Evolutionary conservation across 2,113 vertebrate species (phyloP), one percentile per base, ranked within the genome.

Genomic region (Leiothrix lutea): DNA sequence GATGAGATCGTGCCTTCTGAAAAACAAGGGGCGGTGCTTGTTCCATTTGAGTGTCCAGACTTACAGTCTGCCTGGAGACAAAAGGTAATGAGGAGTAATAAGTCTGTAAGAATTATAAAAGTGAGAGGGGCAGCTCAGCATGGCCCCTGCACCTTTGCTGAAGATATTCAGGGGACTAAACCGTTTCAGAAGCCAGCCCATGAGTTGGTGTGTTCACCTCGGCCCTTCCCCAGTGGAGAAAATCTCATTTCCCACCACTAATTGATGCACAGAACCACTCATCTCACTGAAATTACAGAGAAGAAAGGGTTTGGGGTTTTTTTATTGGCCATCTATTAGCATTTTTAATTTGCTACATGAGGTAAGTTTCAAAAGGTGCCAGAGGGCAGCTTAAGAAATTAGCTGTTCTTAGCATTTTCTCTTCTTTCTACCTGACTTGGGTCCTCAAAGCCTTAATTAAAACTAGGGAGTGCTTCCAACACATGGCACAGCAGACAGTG

Each of bases 311-410:
- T 72, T 83, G 8, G 21, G 6, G 0, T 24, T 65, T 86, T 90
- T 95, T 97, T 94, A 96, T 96, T 91, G 75, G 93, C 93, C 54
- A 80, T 92, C 75, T 93, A 96, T 96, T 96, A 97, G 75, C 95
- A 96, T 97, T 97, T 97, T 97, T 96, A 97, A 97, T 96, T 97
- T 97, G 88, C 81, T 96, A 88, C 96, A 96, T 95, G 94, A 97
- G 96, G 92, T 97, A 95, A 94, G 81, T 96, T 97, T 92, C 70
- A 75, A 91, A 96, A 97, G 95, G 92, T 97, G 96, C 94, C 93
- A 96, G 85, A 96, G 90, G 96, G 72, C 90, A 94, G 92, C 89
- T 97, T 95, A 96, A 95, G 84, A 94, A 97, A 97, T 97, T 92
- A 97, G 96, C 96, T 91, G 81, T 94, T 96, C 86, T 91, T 90